Percentiles rank a stretch among this genome's conserved stretches.
These are phyloP conservation scores for Parochlus steinenii DNA, from an alignment of 2,888 invertebrate genomes.

Conservation along the genomic window DNA sequence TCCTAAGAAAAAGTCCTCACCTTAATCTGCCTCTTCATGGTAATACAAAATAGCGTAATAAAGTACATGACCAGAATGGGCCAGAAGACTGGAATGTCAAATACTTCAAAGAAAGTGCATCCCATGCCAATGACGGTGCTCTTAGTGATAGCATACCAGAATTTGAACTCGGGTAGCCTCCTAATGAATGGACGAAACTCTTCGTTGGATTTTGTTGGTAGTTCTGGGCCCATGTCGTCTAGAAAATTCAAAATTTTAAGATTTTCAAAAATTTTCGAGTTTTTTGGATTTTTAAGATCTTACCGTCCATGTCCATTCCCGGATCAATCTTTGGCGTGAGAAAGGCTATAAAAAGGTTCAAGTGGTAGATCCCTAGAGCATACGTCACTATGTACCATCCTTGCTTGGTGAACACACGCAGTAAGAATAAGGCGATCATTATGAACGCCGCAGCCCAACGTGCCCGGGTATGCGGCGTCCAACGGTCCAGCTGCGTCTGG, in stretches of 20 bases:
- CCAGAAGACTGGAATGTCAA: conserved; percentile 99
- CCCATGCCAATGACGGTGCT: conserved; percentile 77
- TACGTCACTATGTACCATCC: conserved; percentile 99
- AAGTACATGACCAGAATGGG: conserved; percentile 99
- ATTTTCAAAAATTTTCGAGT: too few species aligned
- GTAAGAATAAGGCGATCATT: conserved; percentile 54
- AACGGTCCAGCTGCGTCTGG: conserved; percentile 70
- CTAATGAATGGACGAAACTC: conserved; percentile 97
- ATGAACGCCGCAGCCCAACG: conserved; percentile 64
- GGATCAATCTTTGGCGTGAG: conserved; percentile 99
- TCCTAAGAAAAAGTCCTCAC: conserved; percentile 34
- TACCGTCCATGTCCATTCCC: conserved; percentile 83
- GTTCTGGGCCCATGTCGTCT: conserved; percentile 77
- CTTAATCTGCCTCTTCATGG: conserved; percentile 99
- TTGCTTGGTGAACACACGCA: conserved; percentile 74
- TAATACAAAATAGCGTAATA: conserved; percentile 93
- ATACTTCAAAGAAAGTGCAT: conserved; percentile 93
- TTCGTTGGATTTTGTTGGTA: conserved; percentile 89
- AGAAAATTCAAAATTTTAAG: conserved; percentile 13
- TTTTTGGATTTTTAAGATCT: conserved; percentile 23
- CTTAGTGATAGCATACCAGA: conserved; percentile 95
- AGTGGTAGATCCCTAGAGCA: conserved; percentile 95
- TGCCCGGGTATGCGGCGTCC: conserved; percentile 65
- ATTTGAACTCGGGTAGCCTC: conserved; percentile 97
- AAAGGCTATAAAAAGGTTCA: conserved; percentile 99